phyloP scores from a whole-genome alignment of 2,888 invertebrate genomes.

The Dioctria rufipes region DNA sequence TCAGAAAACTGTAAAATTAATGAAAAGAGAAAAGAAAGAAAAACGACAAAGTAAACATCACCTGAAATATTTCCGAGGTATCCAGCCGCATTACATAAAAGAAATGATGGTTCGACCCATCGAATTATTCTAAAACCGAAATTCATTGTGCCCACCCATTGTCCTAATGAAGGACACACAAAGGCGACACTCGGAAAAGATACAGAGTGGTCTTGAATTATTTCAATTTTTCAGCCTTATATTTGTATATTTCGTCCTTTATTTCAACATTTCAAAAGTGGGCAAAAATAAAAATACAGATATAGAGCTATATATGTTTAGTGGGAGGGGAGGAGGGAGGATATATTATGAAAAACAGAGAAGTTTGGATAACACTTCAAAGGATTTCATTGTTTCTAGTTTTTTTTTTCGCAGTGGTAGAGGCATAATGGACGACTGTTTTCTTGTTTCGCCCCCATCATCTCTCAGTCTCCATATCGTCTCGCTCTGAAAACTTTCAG shows the following conservation, averaged over 20 bases:
- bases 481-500: constrained; percentile 46
- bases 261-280: constrained; percentile 25
- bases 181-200: constrained; percentile 17
- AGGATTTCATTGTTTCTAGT: constrained; percentile 53
- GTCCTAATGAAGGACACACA: constrained; percentile 48
- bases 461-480: constrained; percentile 33
- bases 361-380: constrained; percentile 52
- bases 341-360: constrained; percentile 24
- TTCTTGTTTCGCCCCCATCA: constrained; percentile 42
- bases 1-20: too few relatives aligned
- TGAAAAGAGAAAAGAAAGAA: not conserved
- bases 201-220: constrained; percentile 12
- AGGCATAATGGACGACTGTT: constrained; percentile 49
- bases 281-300: constrained; percentile 9
- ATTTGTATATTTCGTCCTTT: constrained; percentile 40
- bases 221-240: constrained; percentile 25
- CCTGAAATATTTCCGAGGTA: constrained; percentile 12
- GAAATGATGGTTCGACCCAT: not conserved
- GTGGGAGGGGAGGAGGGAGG: not conserved
- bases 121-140: constrained; percentile 40
- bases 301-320: too few relatives aligned
- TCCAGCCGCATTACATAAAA: not conserved
- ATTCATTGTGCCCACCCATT: constrained; percentile 38
- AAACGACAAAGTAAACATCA: constrained; percentile 6
- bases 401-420: constrained; percentile 23